Conservation (phyloP, 2,113 vertebrate genomes). For the Anhinga rufa region DNA sequence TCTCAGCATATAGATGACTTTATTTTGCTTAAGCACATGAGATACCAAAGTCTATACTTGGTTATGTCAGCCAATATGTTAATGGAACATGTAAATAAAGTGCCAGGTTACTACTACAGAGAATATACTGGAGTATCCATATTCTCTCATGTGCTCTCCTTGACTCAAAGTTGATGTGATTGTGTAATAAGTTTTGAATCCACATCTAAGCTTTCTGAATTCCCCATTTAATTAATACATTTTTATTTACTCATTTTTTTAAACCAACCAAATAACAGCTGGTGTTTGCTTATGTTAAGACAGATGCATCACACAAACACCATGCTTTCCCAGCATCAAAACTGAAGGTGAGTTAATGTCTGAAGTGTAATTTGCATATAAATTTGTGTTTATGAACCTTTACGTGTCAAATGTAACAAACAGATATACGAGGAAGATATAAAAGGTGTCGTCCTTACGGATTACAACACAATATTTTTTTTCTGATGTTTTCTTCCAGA, state of each 20-base stretch:
- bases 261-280: constrained; percentile 32
- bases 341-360: background rate
- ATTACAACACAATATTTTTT: background rate
- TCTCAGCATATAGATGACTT: background rate
- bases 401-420: background rate
- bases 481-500: background rate
- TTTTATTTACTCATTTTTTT: background rate
- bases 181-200: background rate
- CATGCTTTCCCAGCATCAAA: background rate
- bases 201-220: background rate
- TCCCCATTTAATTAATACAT: background rate
- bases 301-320: background rate
- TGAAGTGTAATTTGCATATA: background rate
- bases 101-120: background rate
- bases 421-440: background rate
- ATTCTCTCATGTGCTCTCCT: background rate
- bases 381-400: background rate
- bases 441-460: background rate
- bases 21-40: background rate
- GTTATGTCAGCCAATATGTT: background rate
- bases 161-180: background rate
- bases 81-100: background rate
- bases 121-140: background rate
- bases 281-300: background rate
- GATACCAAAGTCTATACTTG: background rate